Evolutionary conservation across 2,888 invertebrate genomes (phyloP), one percentile per base, ranked within the genome.

Genomic region (Amphiduros pacificus): DNA sequence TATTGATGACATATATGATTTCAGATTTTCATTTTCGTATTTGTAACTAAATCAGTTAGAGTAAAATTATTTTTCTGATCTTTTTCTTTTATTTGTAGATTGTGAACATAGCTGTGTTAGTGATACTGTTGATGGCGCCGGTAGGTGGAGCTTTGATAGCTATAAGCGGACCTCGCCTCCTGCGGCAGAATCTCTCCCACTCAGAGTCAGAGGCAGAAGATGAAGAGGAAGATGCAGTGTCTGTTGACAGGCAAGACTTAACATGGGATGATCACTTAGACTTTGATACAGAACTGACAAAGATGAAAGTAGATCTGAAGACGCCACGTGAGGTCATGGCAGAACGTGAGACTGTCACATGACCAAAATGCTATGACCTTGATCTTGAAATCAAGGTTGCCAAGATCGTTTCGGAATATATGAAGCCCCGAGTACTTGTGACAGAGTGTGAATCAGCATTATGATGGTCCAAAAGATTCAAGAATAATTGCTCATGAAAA

Each of bases 41-140:
- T n/a, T n/a, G n/a, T n/a, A n/a, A n/a, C n/a, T n/a, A n/a, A n/a
- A n/a, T n/a, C n/a, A n/a, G n/a, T n/a, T n/a, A n/a, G n/a, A n/a
- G n/a, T n/a, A n/a, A n/a, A n/a, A n/a, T n/a, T n/a, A n/a, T n/a
- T n/a, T n/a, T n/a, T n/a, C n/a, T n/a, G n/a, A n/a, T n/a, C 6
- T 36, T 36, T 14, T 14, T 36, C 36, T 36, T 20, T 20, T 48
- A 17, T 11, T 48, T 20, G 14, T 41, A 69, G 68, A 54, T 68
- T n/a, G 29, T 69, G 17, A 61, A 61, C 11, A 58, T 71, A 5
- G 65, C 70, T 4, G 71, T 66, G 2, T 55, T 71, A 32, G 49
- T 57, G 2, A 71, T 70, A 11, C 36, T 70, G 14, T 26, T 67
- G 5, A 69, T 66, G 11, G 69, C 69, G 2, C 69, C 69, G 14